A percentile compares a stretch with the other conserved stretches of the same genome.
These are phyloP conservation scores for Pogonocherus hispidulus DNA, from an alignment of 2,888 invertebrate genomes.

Conservation along the genomic window DNA sequence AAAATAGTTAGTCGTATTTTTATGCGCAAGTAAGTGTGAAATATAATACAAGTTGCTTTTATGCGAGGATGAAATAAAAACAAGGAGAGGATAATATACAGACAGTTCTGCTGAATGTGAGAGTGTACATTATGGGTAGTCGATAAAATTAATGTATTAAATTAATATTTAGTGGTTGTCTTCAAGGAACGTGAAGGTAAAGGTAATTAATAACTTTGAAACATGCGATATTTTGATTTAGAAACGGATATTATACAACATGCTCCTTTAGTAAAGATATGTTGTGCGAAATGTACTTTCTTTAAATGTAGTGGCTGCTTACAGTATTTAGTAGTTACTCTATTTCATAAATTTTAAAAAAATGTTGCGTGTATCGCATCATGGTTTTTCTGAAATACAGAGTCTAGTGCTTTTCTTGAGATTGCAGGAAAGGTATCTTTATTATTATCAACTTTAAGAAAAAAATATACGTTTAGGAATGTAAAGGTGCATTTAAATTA, in stretches of 20 bases:
- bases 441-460: no score
- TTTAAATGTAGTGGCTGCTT: not conserved
- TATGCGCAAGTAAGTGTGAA: constrained; percentile 34
- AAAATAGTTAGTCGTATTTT: constrained; percentile 26
- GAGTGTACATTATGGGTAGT: constrained; percentile 17
- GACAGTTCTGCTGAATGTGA: constrained; percentile 11
- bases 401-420: no score
- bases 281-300: not conserved
- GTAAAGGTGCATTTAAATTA: no score
- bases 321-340: not conserved
- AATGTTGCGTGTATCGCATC: no score
- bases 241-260: constrained; percentile 18
- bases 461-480: no score
- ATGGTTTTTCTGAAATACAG: no score
- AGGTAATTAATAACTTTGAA: constrained; percentile 47
- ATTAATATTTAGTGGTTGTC: constrained; percentile 30
- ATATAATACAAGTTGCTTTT: constrained; percentile 18
- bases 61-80: constrained; percentile 14
- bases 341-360: no score
- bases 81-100: constrained; percentile 5
- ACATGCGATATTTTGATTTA: constrained; percentile 51
- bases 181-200: constrained; percentile 12
- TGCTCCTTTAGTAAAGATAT: constrained; percentile 12
- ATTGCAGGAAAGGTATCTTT: no score
- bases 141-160: constrained; percentile 26